Conservation (phyloP, 1,140 invertebrate species). For the Colletes gigas region DNA sequence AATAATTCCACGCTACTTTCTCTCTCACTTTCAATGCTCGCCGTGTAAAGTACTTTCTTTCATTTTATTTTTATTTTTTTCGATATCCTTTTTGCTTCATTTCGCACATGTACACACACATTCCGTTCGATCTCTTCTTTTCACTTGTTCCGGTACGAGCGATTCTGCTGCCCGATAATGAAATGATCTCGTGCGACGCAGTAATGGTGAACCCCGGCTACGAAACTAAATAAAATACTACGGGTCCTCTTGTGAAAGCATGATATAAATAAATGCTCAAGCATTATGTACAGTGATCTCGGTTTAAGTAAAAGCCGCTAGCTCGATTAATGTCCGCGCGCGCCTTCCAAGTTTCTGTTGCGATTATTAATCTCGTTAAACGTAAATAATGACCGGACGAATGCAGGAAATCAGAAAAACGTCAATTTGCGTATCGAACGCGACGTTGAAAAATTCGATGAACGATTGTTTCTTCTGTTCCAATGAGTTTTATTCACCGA, state of each 20-base stretch:
- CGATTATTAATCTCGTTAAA: too few relatives aligned
- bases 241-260: slow-evolving; percentile 75
- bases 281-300: slow-evolving; percentile 76
- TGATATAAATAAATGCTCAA: slow-evolving; percentile 81
- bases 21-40: neutral
- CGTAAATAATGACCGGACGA: too few relatives aligned
- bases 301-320: slow-evolving; percentile 80
- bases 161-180: slow-evolving; percentile 42
- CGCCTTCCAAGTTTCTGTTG: neutral
- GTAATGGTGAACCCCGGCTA: slow-evolving; percentile 58
- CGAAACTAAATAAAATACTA: slow-evolving; percentile 80
- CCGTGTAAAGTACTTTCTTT: slow-evolving; percentile 5
- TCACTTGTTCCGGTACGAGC: slow-evolving; percentile 7
- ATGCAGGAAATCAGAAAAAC: too few relatives aligned
- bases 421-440: too few relatives aligned
- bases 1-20: slow-evolving; percentile 30
- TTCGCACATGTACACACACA: slow-evolving; percentile 22
- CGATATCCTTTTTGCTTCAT: slow-evolving; percentile 27
- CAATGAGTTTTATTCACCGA: too few relatives aligned
- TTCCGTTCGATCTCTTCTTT: neutral
- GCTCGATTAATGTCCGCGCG: slow-evolving; percentile 51
- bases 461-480: too few relatives aligned
- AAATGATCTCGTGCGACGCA: slow-evolving; percentile 46
- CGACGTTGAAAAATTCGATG: too few relatives aligned
- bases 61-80: neutral